A percentile compares a stretch with the other conserved stretches of the same genome.
phyloP scores from a whole-genome alignment of 2,888 invertebrate species.

The Synergus itoensis region DNA sequence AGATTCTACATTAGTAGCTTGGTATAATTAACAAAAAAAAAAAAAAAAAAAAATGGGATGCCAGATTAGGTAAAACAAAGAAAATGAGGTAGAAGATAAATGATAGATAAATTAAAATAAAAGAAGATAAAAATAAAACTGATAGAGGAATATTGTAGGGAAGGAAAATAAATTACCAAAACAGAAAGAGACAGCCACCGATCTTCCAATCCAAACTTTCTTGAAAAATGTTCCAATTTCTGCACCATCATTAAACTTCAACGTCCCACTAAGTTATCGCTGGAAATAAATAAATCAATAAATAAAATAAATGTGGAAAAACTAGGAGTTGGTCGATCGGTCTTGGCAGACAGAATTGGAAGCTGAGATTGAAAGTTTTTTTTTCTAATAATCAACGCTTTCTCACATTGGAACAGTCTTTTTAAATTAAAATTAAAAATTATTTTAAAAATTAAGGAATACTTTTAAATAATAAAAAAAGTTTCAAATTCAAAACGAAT shows the following conservation, averaged over 20 bases:
- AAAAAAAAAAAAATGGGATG: not conserved
- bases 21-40: too few species aligned
- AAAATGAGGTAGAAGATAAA: not conserved
- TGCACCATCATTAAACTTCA: slow-evolving; percentile 71
- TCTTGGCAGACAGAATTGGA: slow-evolving; percentile 46
- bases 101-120: slow-evolving; percentile 53
- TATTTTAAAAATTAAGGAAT: not conserved
- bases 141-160: slow-evolving; percentile 52
- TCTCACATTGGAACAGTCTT: not conserved
- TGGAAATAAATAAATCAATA: slow-evolving; percentile 71
- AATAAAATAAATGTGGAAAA: slow-evolving; percentile 50
- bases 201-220: slow-evolving; percentile 74
- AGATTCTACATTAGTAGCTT: too few species aligned
- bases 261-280: slow-evolving; percentile 76
- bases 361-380: slow-evolving; percentile 42
- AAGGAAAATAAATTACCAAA: slow-evolving; percentile 68
- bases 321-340: slow-evolving; percentile 32
- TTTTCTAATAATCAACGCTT: slow-evolving; percentile 23
- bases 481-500: not conserved
- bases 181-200: slow-evolving; percentile 67
- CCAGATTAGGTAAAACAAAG: not conserved
- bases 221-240: slow-evolving; percentile 68
- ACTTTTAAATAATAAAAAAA: not conserved
- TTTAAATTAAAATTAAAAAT: not conserved
- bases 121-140: slow-evolving; percentile 57